Conservation (phyloP, 2,113 vertebrate species). For the Perca schrenkii region DNA sequence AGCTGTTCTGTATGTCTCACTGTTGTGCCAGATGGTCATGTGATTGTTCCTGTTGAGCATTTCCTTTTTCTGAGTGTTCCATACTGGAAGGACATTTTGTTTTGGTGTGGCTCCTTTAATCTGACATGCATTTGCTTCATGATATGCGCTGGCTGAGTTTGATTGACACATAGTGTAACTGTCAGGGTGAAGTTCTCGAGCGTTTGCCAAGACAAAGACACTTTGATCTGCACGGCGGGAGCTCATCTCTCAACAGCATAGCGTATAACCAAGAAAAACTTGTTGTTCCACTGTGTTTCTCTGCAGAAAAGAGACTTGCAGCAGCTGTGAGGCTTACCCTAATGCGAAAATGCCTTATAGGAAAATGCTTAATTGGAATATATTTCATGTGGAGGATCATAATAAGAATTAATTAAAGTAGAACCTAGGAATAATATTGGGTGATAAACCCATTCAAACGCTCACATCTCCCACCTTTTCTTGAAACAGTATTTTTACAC, state of each 20-base stretch:
- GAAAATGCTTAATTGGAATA: neutral
- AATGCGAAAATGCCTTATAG: neutral
- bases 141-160: constrained; percentile 6
- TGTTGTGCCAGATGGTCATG: neutral
- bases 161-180: constrained; percentile 61
- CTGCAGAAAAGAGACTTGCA: constrained; percentile 3
- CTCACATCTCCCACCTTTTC: neutral
- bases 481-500: neutral
- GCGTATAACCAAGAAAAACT: constrained; percentile 68
- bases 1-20: neutral
- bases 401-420: neutral
- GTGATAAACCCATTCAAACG: neutral
- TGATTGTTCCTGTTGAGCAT: neutral
- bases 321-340: neutral
- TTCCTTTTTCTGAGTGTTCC: constrained; percentile 13
- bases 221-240: constrained; percentile 63
- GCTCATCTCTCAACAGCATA: constrained; percentile 59
- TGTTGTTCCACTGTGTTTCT: constrained; percentile 55
- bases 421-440: neutral
- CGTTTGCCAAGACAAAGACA: constrained; percentile 56
- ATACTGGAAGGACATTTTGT: constrained; percentile 36
- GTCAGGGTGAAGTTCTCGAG: constrained; percentile 52
- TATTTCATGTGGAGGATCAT: neutral
- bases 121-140: constrained; percentile 38
- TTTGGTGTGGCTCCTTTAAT: constrained; percentile 39